These are phyloP conservation scores for Cottoperca gobio DNA, from an alignment of 2,797 vertebrate genomes.

Conservation along the genomic window DNA sequence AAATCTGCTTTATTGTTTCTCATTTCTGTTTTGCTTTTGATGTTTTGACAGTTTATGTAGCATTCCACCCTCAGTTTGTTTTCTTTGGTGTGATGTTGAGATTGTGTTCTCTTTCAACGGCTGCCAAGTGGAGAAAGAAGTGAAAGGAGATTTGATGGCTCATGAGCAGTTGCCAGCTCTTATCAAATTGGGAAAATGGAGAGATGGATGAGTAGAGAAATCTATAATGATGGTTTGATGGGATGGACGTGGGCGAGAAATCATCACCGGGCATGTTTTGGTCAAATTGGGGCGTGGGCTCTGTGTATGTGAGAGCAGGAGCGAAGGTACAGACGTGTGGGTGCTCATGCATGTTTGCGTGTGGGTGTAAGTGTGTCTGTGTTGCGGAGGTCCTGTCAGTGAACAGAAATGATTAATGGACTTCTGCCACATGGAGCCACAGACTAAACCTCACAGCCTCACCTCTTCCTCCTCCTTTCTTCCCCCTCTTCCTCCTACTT, in stretches of 20 bases:
- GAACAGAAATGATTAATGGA: slow-evolving; percentile 80
- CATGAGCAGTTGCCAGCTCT: slow-evolving; percentile 36
- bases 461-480: slow-evolving; percentile 50
- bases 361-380: slow-evolving; percentile 22
- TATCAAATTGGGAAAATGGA: slow-evolving; percentile 34
- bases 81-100: slow-evolving; percentile 31
- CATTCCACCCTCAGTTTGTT: slow-evolving; percentile 58
- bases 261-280: slow-evolving; percentile 63
- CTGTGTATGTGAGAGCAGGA: slow-evolving; percentile 50
- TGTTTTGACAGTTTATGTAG: slow-evolving; percentile 54
- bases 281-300: slow-evolving; percentile 57
- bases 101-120: slow-evolving; percentile 31
- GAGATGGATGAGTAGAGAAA: slow-evolving; percentile 33
- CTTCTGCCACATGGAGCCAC: slow-evolving; percentile 64
- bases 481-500: slow-evolving; percentile 11
- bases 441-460: slow-evolving; percentile 63
- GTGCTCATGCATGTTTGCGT: slow-evolving; percentile 45
- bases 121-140: slow-evolving; percentile 34
- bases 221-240: slow-evolving; percentile 32
- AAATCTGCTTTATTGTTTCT: slow-evolving; percentile 33
- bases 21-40: slow-evolving; percentile 34
- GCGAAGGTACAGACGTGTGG: slow-evolving; percentile 37
- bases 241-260: slow-evolving; percentile 34
- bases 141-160: slow-evolving; percentile 41
- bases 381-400: slow-evolving; percentile 68